Conservation (phyloP, 2,888 invertebrate species). For the Lycocerus yunnanus region DNA sequence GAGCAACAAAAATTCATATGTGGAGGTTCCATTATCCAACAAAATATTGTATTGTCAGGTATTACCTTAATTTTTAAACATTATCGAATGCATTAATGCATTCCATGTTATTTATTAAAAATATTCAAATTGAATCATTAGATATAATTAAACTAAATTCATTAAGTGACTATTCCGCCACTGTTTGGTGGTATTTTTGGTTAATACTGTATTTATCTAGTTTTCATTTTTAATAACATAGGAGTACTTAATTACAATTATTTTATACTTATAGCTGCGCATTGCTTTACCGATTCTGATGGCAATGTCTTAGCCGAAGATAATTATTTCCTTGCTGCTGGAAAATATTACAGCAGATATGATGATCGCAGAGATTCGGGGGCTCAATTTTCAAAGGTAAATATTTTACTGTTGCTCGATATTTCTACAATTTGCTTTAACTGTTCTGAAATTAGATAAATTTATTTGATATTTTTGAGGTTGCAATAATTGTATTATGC, state of each 20-base stretch:
- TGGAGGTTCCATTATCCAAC: slow-evolving; percentile 45
- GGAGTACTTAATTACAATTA: too few species aligned
- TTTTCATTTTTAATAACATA: too few species aligned
- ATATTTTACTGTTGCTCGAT: slow-evolving; percentile 22
- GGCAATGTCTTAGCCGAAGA: slow-evolving; percentile 21
- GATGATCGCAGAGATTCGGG: slow-evolving; percentile 37
- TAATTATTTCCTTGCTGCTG: slow-evolving; percentile 39
- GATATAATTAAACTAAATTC: too few species aligned
- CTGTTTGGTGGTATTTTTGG: too few species aligned
- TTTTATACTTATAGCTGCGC: slow-evolving; percentile 42
- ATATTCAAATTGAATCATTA: too few species aligned
- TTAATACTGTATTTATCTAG: too few species aligned
- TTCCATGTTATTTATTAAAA: too few species aligned
- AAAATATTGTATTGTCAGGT: slow-evolving; percentile 46
- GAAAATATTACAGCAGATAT: slow-evolving; percentile 45
- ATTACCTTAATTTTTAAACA: too few species aligned
- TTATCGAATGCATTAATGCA: too few species aligned
- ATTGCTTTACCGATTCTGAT: slow-evolving; percentile 42
- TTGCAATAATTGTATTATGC: too few species aligned
- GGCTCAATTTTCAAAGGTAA: slow-evolving; percentile 8
- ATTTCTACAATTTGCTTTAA: not conserved
- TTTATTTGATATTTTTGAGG: too few species aligned
- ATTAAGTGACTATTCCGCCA: too few species aligned
- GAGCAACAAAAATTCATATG: slow-evolving; percentile 36
- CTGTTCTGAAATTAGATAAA: slow-evolving; percentile 25